phyloP scores from a whole-genome alignment of 2,888 invertebrate genomes.

The Trimorus sp. region DNA sequence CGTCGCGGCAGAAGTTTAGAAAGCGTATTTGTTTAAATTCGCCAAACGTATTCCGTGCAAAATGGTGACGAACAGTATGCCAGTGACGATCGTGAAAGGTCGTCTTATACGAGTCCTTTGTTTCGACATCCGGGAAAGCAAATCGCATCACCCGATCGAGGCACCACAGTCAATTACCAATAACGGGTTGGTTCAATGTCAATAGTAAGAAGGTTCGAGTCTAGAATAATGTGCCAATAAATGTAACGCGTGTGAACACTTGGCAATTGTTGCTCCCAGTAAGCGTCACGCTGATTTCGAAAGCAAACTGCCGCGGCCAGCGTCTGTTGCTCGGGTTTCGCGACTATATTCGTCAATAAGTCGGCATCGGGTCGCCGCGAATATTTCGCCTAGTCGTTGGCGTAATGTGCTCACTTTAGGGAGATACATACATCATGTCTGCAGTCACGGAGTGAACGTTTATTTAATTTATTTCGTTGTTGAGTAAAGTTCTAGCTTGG shows the following conservation, averaged over 20 bases:
- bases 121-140: slow-evolving; percentile 60
- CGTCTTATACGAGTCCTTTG: slow-evolving; percentile 61
- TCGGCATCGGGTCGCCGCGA: background rate
- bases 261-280: slow-evolving; percentile 74
- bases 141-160: slow-evolving; percentile 67
- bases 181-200: slow-evolving; percentile 72
- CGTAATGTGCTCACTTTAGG: background rate
- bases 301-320: slow-evolving; percentile 25
- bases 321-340: slow-evolving; percentile 36
- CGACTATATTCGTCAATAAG: slow-evolving; percentile 35
- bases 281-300: slow-evolving; percentile 51
- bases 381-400: background rate
- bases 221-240: slow-evolving; percentile 55
- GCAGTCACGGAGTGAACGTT: too few relatives aligned
- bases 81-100: slow-evolving; percentile 65
- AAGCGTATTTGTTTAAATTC: slow-evolving; percentile 1
- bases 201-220: slow-evolving; percentile 69
- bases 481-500: too few relatives aligned
- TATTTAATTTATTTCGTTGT: too few relatives aligned
- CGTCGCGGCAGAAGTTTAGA: slow-evolving; percentile 94
- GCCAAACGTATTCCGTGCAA: slow-evolving; percentile 52
- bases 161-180: slow-evolving; percentile 67
- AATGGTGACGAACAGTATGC: slow-evolving; percentile 42
- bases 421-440: background rate
- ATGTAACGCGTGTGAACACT: slow-evolving; percentile 77